Percentiles rank a stretch among this genome's conserved stretches.
These are phyloP conservation scores for Tachysurus fulvidraco DNA, from an alignment of 2,113 vertebrate genomes.

Conservation along the genomic window DNA sequence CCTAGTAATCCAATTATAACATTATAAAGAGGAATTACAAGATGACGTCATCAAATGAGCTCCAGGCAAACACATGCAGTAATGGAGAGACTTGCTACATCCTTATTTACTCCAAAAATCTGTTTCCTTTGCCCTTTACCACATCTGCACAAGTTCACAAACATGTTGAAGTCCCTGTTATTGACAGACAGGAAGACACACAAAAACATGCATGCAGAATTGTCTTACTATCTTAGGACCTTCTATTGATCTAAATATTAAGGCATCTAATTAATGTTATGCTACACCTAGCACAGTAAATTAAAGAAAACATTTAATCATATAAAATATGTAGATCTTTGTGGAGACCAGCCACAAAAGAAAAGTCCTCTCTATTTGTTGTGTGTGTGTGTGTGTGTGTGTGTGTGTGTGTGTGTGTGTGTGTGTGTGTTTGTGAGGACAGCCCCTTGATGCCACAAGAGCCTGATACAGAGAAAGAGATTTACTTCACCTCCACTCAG, in stretches of 20 bases:
- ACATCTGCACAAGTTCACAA: not conserved
- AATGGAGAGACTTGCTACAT: not conserved
- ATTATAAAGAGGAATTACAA: not conserved
- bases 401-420: not conserved
- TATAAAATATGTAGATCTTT: not conserved
- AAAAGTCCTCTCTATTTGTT: not conserved
- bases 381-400: not conserved
- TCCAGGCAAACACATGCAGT: not conserved
- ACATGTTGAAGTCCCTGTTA: not conserved
- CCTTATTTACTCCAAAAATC: constrained; percentile 19
- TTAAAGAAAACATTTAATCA: not conserved
- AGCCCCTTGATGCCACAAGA: not conserved
- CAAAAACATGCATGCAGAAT: not conserved
- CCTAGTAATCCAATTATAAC: not conserved
- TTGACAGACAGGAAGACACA: not conserved
- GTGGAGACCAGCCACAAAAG: not conserved
- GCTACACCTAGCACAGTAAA: not conserved
- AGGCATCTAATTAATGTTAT: not conserved
- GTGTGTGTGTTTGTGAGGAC: not conserved
- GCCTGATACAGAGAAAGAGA: not conserved
- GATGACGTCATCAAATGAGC: constrained; percentile 17
- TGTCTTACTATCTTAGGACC: not conserved
- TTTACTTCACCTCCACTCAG: not conserved
- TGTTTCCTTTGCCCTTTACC: not conserved
- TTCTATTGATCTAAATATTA: not conserved